Percentiles rank a stretch among this genome's conserved stretches.
Conservation (phyloP, 2,113 vertebrate genomes). For the Onychostoma macrolepis region DNA sequence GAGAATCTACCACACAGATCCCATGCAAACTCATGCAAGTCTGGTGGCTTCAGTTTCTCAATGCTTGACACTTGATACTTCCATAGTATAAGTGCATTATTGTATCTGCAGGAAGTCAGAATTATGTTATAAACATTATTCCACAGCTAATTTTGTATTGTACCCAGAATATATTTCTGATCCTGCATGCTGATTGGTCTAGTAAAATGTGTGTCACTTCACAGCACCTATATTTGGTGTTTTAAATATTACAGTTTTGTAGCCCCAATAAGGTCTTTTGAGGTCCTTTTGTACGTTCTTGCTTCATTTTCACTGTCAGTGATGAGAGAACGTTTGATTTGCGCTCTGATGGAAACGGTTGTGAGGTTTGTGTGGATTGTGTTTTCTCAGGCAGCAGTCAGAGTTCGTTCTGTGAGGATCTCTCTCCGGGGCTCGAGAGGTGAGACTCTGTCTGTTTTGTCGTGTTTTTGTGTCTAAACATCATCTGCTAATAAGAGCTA, state of each 20-base stretch:
- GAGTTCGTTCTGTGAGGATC: constrained; percentile 92
- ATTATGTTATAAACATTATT: neutral
- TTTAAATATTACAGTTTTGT: neutral
- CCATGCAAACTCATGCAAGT: neutral
- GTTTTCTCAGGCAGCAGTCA: constrained; percentile 89
- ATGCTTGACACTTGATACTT: neutral
- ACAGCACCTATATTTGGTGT: neutral
- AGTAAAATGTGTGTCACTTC: no score
- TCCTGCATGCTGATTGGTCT: neutral
- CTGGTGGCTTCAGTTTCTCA: neutral
- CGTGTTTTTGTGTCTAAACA: neutral
- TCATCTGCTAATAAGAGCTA: neutral
- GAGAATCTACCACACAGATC: neutral
- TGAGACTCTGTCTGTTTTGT: constrained; percentile 65
- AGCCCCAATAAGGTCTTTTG: no score
- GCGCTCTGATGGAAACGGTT: neutral
- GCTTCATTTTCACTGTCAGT: neutral
- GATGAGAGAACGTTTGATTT: neutral
- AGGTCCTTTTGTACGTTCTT: neutral
- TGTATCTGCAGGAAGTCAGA: neutral
- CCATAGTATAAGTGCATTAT: neutral
- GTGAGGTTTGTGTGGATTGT: neutral
- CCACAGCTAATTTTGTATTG: neutral
- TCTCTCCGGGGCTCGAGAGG: constrained; percentile 89
- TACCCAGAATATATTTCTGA: neutral